Evolutionary conservation across 1,140 invertebrate species (phyloP), one percentile per base, ranked within the genome.

Genomic region (Zaprionus gabonicus): DNA sequence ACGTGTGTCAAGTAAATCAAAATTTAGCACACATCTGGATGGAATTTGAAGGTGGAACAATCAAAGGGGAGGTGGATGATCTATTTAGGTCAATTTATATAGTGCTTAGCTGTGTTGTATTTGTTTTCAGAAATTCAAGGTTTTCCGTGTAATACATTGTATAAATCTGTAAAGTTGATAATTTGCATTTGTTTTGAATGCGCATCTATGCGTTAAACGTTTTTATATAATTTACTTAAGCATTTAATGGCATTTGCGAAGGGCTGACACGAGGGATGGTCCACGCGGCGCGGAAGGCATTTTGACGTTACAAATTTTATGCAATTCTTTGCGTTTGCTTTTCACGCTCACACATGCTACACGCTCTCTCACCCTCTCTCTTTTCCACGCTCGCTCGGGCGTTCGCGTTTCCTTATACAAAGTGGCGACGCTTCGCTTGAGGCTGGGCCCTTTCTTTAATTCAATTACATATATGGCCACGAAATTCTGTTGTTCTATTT

Each of bases 141-240:
- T 23, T 23, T 23, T 23, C 23, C 23, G 23, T 20, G 17, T 25
- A 4, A 25, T 23, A 20, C 23, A 23, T 7, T 3, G 3, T 13
- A 51, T 9, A 25, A 12, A 13, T 20, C 46, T 25, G 46, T 25
- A n/a, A 46, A 17, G 41, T 17, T 44, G 6, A 44, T 51, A 51
- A 51, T 51, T 23, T 25, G 46, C 46, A 25, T 51, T 51, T 13
- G 70, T 55, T 66, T 71, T 78, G 53, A 76, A 65, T 87, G 80
- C 70, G 68, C 62, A 58, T 44, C 44, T 68, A 68, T 70, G 71
- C 74, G 58, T 76, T 88, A 68, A 84, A 87, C 76, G 81, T 53
- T 81, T 88, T 87, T 87, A 84, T 84, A 81, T 88, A 87, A 88
- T 87, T 88, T 87, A 90, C 71, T 79, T 84, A 74, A 81, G 81